Conservation (phyloP, 2,888 invertebrate genomes). For the Artemia sp. region DNA sequence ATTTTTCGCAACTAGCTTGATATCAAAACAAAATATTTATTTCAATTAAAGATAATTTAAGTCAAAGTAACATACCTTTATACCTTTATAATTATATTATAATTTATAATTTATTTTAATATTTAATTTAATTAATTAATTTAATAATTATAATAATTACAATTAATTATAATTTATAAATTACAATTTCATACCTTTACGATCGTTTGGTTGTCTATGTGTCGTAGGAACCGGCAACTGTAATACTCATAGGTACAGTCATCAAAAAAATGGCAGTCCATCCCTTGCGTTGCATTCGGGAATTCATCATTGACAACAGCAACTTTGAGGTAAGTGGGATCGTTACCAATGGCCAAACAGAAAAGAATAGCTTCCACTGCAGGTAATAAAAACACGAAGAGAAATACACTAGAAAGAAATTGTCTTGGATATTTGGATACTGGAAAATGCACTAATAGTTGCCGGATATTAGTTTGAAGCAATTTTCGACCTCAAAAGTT, state of each 20-base stretch:
- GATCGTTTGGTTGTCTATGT: constrained; percentile 51
- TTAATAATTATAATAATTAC: too few relatives aligned
- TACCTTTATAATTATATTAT: too few relatives aligned
- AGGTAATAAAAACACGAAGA: constrained; percentile 34
- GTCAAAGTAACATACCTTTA: too few relatives aligned
- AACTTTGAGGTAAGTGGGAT: constrained; percentile 29
- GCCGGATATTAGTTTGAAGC: not conserved
- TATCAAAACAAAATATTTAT: too few relatives aligned
- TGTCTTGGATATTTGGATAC: too few relatives aligned
- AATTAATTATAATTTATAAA: too few relatives aligned
- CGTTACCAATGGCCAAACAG: constrained; percentile 31
- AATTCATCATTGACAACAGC: constrained; percentile 32
- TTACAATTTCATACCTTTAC: constrained; percentile 15
- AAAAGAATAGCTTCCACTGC: constrained; percentile 34
- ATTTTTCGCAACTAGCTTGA: too few relatives aligned
- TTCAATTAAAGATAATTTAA: too few relatives aligned
- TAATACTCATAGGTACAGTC: constrained; percentile 20
- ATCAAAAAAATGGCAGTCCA: constrained; percentile 18
- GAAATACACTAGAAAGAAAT: constrained; percentile 20
- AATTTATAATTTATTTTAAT: too few relatives aligned
- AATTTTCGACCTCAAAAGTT: too few relatives aligned
- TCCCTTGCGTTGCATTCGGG: constrained; percentile 20
- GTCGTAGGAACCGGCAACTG: constrained; percentile 60
- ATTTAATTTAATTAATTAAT: too few relatives aligned
- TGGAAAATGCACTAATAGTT: not conserved